Conservation (phyloP, 2,888 invertebrate genomes). For the Ypsolopha scabrella region DNA sequence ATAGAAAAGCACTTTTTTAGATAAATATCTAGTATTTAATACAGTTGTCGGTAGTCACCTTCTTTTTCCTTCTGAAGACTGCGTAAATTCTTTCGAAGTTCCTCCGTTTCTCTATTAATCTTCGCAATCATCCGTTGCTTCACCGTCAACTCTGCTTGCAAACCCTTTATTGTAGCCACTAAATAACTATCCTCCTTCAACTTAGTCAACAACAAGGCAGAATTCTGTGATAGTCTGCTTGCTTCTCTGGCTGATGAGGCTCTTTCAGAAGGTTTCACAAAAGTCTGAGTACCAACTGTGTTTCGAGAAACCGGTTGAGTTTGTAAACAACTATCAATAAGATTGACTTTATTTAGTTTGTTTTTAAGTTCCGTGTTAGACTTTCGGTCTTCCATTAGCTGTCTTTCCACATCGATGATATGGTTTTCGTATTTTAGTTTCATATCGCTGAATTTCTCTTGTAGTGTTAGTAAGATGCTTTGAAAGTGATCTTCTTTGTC, state of each 20-base stretch:
- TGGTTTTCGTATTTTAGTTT: conserved; percentile 82
- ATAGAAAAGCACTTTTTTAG: too few species aligned
- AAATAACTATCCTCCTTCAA: conserved; percentile 81
- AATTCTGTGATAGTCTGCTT: conserved; percentile 66
- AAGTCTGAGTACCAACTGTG: conserved; percentile 42
- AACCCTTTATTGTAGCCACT: conserved; percentile 81
- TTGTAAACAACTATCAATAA: conserved; percentile 53
- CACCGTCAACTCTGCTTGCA: conserved; percentile 78
- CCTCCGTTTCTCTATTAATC: conserved; percentile 81
- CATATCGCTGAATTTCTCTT: conserved; percentile 82
- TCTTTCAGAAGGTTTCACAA: conserved; percentile 38
- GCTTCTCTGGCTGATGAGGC: conserved; percentile 46
- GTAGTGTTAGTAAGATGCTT: conserved; percentile 77
- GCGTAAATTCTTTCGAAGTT: conserved; percentile 79
- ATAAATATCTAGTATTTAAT: too few species aligned
- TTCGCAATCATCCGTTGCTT: conserved; percentile 81
- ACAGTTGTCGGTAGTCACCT: conserved; percentile 27
- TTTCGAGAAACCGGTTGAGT: conserved; percentile 42
- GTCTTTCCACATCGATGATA: conserved; percentile 79
- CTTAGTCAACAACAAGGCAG: conserved; percentile 56
- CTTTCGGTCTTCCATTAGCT: conserved; percentile 63
- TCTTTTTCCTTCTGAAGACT: conserved; percentile 83
- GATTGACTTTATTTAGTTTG: conserved; percentile 52
- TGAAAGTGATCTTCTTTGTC: conserved; percentile 79
- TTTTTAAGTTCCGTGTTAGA: conserved; percentile 64